Evolutionary conservation across 2,113 vertebrate genomes (phyloP).

Genomic region (Petrocephalus zakoni): DNA sequence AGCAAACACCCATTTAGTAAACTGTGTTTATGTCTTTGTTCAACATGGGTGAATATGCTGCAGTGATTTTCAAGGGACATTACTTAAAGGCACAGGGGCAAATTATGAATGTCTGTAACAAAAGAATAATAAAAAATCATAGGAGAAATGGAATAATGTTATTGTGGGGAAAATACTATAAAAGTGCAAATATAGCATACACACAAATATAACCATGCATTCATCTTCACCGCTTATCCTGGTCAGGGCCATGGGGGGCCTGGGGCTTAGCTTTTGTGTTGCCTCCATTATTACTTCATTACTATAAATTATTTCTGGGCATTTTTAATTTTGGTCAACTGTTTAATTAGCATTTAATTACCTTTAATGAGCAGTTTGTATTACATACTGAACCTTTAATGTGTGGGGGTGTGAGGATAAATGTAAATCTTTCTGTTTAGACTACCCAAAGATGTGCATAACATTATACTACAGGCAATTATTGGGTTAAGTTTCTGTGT

Average conservation of each 20-base stretch:
- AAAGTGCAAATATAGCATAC: background rate
- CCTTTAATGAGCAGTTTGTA: background rate
- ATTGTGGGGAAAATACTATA: background rate
- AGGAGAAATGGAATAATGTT: background rate
- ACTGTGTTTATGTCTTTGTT: background rate
- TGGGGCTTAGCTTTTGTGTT: background rate
- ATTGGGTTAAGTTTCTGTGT: background rate
- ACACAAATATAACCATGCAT: background rate
- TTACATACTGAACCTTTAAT: background rate
- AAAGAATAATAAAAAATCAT: conserved; percentile 3
- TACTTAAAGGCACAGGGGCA: background rate
- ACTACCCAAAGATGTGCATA: background rate
- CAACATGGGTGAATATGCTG: conserved; percentile 3
- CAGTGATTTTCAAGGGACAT: background rate
- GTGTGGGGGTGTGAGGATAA: background rate
- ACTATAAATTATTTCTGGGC: background rate
- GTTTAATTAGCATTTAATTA: background rate
- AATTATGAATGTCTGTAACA: background rate
- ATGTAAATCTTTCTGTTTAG: background rate
- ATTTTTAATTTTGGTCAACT: background rate
- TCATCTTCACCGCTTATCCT: background rate
- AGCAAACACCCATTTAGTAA: background rate
- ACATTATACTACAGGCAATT: background rate
- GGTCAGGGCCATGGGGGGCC: background rate
- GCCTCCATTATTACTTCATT: background rate